Evolutionary conservation across 2,888 invertebrate species (phyloP), one percentile per base, ranked within the genome.

Genomic region (Dryadula phaetusa): DNA sequence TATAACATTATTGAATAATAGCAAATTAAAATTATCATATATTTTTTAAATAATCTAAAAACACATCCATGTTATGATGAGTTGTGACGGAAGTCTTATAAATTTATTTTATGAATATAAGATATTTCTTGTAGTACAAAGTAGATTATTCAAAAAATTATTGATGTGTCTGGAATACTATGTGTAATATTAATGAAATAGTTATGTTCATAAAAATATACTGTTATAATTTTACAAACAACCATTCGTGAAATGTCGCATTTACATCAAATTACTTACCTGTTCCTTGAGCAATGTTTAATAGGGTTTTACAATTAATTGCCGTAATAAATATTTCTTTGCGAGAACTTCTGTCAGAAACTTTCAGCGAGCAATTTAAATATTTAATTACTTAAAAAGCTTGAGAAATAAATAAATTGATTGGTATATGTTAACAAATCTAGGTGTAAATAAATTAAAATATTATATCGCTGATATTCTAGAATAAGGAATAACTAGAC

Each of bases 221-320:
- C 25, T 40, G 46, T 52, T 58, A 22, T 20, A 60, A 44, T 66
- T 56, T 54, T 42, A 63, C 62, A 44, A 44, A 42, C 12, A 16
- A 18, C 28, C 82, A 85, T 82, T 82, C 80, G 86, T 83, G 76
- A 84, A 86, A 86, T 81, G 76, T 77, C 75, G 75, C 78, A 81
- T 85, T 85, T 79, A 83, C 81, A 82, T 78, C 67, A 74, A 78
- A 77, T 78, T 76, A 76, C 28, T 79, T 76, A 75, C 74, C 73
- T 77, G 78, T 62, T 37, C 10, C 52, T 62, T 40, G 37, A 25
- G 62, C 34, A 37, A 22, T 52, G 20, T 62, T 62, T 49, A 62
- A 62, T 62, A 37, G 62, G 22, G 49, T 16, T 62, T 18, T 28
- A 40, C 37, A 62, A 62, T 62, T 62, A 62, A 62, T 47, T 12